Evolutionary conservation across 2,797 vertebrate genomes (phyloP).

Genomic region (Carcharodon carcharias): DNA sequence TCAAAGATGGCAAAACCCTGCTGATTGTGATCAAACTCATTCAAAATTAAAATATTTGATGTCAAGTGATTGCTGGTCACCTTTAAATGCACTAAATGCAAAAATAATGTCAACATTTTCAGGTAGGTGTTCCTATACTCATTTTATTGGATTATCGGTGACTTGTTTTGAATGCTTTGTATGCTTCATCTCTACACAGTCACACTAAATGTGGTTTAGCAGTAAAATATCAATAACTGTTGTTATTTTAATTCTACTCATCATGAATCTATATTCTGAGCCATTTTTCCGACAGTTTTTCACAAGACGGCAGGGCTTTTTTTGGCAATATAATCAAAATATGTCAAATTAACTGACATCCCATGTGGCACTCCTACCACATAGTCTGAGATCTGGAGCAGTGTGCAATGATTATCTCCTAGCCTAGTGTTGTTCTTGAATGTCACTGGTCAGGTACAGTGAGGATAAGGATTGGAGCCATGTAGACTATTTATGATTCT

Average conservation of each 20-base stretch:
- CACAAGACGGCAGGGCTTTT: not conserved
- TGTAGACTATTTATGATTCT: not conserved
- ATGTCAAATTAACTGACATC: not conserved
- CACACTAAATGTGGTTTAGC: not conserved
- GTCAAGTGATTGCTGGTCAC: no score
- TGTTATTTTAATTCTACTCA: not conserved
- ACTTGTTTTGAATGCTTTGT: not conserved
- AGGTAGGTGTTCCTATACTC: no score
- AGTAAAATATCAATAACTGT: not conserved
- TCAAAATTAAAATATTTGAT: no score
- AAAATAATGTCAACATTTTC: no score
- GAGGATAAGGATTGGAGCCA: not conserved
- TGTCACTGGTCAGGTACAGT: not conserved
- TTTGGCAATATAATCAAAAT: not conserved
- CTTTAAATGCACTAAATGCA: no score
- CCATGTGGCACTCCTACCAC: not conserved
- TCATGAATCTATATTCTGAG: not conserved
- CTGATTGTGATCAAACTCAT: no score
- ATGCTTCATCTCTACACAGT: not conserved
- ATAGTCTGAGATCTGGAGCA: not conserved
- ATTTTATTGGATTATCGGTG: not conserved
- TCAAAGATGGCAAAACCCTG: no score
- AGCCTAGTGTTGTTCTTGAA: not conserved
- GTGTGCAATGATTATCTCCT: not conserved
- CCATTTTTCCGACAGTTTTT: not conserved